phyloP scores from a whole-genome alignment of 2,888 invertebrate genomes.

The Neria commutata region DNA sequence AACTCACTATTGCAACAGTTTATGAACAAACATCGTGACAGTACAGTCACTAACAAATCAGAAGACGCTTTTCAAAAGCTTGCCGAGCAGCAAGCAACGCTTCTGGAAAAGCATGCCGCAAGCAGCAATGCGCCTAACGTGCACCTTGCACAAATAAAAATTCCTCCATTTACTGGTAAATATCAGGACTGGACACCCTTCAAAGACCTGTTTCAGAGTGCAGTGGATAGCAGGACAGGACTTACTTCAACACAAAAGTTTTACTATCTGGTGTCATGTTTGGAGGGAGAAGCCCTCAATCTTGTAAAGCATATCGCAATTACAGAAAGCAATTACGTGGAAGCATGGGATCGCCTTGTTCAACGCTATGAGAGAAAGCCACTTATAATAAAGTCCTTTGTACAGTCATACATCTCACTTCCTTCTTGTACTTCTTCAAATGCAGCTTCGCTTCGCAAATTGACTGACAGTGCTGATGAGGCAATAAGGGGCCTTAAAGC shows the following conservation, averaged over 20 bases:
- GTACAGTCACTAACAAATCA: not conserved
- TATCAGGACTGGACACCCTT: constrained; percentile 18
- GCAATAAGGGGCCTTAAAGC: constrained; percentile 18
- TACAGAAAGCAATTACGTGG: not conserved
- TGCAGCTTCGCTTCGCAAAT: constrained; percentile 12
- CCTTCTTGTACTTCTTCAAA: constrained; percentile 5
- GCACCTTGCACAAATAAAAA: not conserved
- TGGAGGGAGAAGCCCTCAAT: not conserved
- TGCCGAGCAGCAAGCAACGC: constrained; percentile 9
- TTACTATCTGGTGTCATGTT: constrained; percentile 2
- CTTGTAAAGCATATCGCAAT: constrained; percentile 1
- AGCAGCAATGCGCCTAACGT: not conserved
- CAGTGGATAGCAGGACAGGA: not conserved
- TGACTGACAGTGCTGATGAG: constrained; percentile 23
- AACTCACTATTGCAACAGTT: constrained; percentile 2
- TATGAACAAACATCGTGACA: not conserved
- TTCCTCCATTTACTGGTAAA: constrained; percentile 15
- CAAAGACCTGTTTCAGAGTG: constrained; percentile 7
- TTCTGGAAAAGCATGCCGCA: not conserved
- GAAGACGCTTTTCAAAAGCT: not conserved
- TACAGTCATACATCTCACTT: constrained; percentile 6
- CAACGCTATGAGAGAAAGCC: constrained; percentile 14
- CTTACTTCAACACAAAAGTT: constrained; percentile 7
- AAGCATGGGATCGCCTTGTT: constrained; percentile 8
- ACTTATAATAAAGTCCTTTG: constrained; percentile 6